Conservation (phyloP, 2,113 vertebrate genomes). For the Fukomys damarensis region DNA sequence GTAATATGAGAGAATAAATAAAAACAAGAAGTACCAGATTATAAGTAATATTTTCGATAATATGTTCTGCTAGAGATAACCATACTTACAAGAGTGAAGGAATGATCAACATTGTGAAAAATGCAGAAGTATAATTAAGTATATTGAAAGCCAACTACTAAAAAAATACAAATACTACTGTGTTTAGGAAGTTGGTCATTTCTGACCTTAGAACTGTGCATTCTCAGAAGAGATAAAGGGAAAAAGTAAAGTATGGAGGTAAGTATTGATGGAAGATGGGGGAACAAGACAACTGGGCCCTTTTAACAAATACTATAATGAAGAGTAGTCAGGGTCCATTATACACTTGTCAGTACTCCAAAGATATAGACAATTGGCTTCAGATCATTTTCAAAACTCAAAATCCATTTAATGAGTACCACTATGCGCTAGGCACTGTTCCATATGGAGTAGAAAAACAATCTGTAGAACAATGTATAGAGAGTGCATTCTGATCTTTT, state of each 20-base stretch:
- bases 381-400: background rate
- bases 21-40: background rate
- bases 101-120: background rate
- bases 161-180: no score
- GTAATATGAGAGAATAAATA: background rate
- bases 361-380: background rate
- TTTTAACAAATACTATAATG: background rate
- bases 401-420: background rate
- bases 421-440: background rate
- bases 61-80: background rate
- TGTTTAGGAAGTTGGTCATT: background rate
- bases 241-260: background rate
- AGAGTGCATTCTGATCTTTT: rapidly evolving
- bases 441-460: background rate
- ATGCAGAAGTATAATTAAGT: background rate
- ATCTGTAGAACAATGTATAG: background rate
- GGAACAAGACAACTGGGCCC: background rate
- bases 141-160: background rate
- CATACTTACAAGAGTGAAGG: background rate
- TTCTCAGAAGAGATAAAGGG: background rate
- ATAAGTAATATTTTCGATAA: background rate
- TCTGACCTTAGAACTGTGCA: background rate
- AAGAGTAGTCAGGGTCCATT: background rate
- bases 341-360: background rate
- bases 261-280: background rate